A percentile compares a stretch with the other conserved stretches of the same genome.
These are phyloP conservation scores for Pseudorectes ferrugineus DNA, from an alignment of 2,113 vertebrate species.

Conservation along the genomic window DNA sequence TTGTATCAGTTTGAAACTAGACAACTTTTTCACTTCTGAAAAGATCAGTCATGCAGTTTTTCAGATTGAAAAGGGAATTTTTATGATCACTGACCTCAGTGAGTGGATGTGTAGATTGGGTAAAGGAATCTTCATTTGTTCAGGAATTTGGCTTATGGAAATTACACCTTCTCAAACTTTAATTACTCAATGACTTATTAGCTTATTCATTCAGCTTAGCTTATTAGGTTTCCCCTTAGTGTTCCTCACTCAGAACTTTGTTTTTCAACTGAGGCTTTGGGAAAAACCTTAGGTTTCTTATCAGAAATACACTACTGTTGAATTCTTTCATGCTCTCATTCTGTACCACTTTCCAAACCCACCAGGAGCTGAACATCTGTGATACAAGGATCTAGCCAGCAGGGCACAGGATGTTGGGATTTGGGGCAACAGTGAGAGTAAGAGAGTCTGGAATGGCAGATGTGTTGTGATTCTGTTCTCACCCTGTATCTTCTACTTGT, in stretches of 20 bases:
- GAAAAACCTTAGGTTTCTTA: not conserved
- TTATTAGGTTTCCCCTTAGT: not conserved
- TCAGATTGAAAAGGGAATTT: not conserved
- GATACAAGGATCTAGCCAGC: not conserved
- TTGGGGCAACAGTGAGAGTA: not conserved
- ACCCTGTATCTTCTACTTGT: rapidly evolving
- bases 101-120: not conserved
- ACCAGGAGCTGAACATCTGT: rapidly evolving
- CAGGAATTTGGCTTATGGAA: not conserved
- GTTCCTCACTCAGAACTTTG: not conserved
- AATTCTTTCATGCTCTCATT: not conserved
- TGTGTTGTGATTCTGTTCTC: not conserved
- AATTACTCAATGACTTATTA: not conserved
- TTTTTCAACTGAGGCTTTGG: not conserved
- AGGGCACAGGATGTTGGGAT: not conserved
- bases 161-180: not conserved
- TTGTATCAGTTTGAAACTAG: not conserved
- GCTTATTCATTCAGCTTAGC: not conserved
- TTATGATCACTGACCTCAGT: not conserved
- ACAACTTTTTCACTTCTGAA: not conserved
- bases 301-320: not conserved
- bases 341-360: not conserved
- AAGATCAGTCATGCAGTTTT: not conserved
- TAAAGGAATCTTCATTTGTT: not conserved
- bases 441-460: not conserved